Base-by-base conservation (phyloP, 2,888 invertebrate genomes). In the Ormyrus nitidulus region DNA sequence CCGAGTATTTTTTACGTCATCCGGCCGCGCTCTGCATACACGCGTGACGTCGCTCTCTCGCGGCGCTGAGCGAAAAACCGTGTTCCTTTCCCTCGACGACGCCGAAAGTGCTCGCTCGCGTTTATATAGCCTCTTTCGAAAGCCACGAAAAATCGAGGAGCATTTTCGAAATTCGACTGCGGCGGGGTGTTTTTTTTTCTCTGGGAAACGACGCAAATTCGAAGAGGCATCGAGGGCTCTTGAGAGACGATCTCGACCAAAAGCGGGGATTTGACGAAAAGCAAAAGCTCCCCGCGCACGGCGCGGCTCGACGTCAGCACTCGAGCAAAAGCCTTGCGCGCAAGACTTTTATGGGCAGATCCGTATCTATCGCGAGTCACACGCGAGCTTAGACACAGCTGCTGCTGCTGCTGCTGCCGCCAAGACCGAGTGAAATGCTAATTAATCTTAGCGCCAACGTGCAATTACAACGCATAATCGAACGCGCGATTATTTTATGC, bases 261-360 rank as follows among this genome's bases (percentile, higher is more conserved):
- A 13, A 13, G 13, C 13, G 13, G 13, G 13, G 13, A 19, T 2
- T 19, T 19, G 19, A 19, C 19, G 19, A 19, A 19, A 19, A 19
- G 48, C 2, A 61, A 6, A 46, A 72, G 64, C 46, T 44, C 44
- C n/a, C 19, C 6, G 6, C 0, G 2, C 13, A 54, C 44, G 66
- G 19, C 53, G 13, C n/a, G 19, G 51, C 49, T 6, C 19, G 19
- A 19, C 19, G 19, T 19, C 19, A 19, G 19, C 19, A 19, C 48
- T 7, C 9, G 46, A 4, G 59, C 58, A 49, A 59, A 70, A 70
- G 44, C 72, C 49, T 68, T 58, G 62, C 69, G 19, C n/a, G 48
- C 62, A 64, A 72, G 62, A 72, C 72, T 72, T 78, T 78, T 78
- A 72, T 78, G 72, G 72, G 7, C 46, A 59, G 78, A 78, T 78